Percentiles rank a stretch among this genome's conserved stretches.
These are phyloP conservation scores for Lepidotrigona ventralis DNA, from an alignment of 1,140 invertebrate genomes.

Conservation along the genomic window DNA sequence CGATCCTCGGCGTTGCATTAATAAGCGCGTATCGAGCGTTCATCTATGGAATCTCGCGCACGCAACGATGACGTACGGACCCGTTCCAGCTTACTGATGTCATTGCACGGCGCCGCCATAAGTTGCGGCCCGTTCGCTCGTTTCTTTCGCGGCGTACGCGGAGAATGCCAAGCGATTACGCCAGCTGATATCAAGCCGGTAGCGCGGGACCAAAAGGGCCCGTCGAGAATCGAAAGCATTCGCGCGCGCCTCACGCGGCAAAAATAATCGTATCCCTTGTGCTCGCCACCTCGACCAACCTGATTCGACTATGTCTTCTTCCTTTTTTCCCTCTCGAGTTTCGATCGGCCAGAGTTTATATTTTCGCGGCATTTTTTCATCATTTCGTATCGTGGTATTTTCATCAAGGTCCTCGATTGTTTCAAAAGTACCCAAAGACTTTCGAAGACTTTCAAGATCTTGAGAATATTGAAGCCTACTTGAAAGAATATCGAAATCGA, in stretches of 20 bases:
- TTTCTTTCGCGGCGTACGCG: slow-evolving; percentile 52
- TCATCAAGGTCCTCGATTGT: no score
- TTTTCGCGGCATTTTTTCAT: not conserved
- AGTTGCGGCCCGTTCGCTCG: slow-evolving; percentile 47
- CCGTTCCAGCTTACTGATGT: slow-evolving; percentile 74
- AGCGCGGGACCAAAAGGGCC: slow-evolving; percentile 49
- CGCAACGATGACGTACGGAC: slow-evolving; percentile 72
- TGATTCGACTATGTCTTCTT: not conserved
- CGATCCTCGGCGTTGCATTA: slow-evolving; percentile 57
- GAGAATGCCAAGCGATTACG: slow-evolving; percentile 74
- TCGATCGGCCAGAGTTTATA: not conserved
- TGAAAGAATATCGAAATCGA: no score
- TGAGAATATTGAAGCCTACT: no score
- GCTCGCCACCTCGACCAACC: slow-evolving; percentile 15
- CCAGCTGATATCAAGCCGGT: slow-evolving; percentile 63
- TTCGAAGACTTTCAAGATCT: no score
- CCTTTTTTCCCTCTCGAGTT: not conserved
- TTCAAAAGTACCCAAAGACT: no score
- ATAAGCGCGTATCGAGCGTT: slow-evolving; percentile 68
- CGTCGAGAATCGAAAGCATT: slow-evolving; percentile 39
- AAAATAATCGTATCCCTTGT: slow-evolving; percentile 52
- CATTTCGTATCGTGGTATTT: no score
- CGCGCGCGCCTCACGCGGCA: slow-evolving; percentile 21
- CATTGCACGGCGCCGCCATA: slow-evolving; percentile 74
- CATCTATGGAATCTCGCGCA: slow-evolving; percentile 73